Base-by-base conservation (phyloP, 1,140 invertebrate species). In the Glossosoma conforme region DNA sequence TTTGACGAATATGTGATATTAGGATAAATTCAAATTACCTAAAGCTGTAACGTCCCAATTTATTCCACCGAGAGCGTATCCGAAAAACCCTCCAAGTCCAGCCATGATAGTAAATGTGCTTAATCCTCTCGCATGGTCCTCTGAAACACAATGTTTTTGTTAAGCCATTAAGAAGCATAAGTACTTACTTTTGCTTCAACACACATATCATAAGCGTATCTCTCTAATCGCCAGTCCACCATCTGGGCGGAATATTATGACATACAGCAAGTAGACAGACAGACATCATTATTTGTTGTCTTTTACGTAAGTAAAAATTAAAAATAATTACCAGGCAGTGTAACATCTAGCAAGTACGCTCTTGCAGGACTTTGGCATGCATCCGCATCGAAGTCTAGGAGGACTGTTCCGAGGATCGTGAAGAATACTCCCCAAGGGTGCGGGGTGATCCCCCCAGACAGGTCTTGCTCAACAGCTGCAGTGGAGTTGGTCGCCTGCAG, bases 71-170 rank as follows among this genome's bases (percentile, higher is more conserved):
- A 97, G 79, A 2, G 87, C 84, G 65, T 97, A 97, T 0, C 94
- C 95, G 65, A 97, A 81, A 59, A 90, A 90, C 10, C 95, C 94
- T 5, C 95, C 95, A 0, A 97, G 69, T 0, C 94, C 95, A 1
- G 94, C 93, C 92, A 97, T 96, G 47, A 97, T 83, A 0, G 93
- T 97, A 61, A 98, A 97, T 1, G 92, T 95, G 54, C 91, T 96
- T 1, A 98, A 70, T 1, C 95, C 94, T 58, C 81, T 81, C 0
- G 91, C 87, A 64, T 97, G 93, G 65, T 97, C 93, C 74, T 93
- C 91, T 83, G 65, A 14, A 55, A 48, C n/a, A 6, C 15, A 17
- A 38, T 5, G n/a, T n/a, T n/a, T n/a, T n/a, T n/a, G n/a, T n/a
- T n/a, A n/a, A n/a, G n/a, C n/a, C n/a, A n/a, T n/a, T n/a, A n/a